Base-by-base conservation (phyloP, 2,113 vertebrate genomes). In the Poeciliopsis turrubarensis region DNA sequence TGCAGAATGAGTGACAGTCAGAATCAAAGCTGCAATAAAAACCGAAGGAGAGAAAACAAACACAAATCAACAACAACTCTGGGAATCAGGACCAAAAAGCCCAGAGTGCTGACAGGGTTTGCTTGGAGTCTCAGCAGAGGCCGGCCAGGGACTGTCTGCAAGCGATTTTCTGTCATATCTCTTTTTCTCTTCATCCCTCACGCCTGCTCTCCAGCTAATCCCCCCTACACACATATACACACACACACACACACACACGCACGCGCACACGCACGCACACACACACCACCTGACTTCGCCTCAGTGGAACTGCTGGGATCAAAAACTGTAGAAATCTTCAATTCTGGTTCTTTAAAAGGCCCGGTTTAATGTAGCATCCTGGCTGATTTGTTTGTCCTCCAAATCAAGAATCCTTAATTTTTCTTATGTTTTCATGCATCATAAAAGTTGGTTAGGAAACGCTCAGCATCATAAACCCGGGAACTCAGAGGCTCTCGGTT, bases 131-230 rank as follows among this genome's bases (percentile, higher is more conserved):
- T 90, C 80, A 22, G 75, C 79, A 89, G 80, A 83, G 79, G 80
- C 70, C 69, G 77, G 68, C 73, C 61, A 70, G 82, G 79, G 81
- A 80, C 82, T 75, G 87, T 82, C 81, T 54, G 70, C 71, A 62
- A 90, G 79, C 27, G 84, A 92, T 91, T 91, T 93, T 88, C 88
- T 91, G 90, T 92, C 90, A 91, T 90, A 65, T 90, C 79, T 87
- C 81, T 86, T 47, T 65, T 73, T 89, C 86, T 91, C 85, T 86
- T 92, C 92, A 90, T 92, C 89, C 83, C 87, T 92, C 89, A 90
- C 37, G 47, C 86, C 88, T 78, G 77, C 75, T 85, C 47, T 75
- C 54, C 78, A 6, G 63, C 79, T 41, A 60, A 75, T n/a, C 65
- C 71, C 39, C 70, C 25, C 22, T 34, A 34, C 34, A 37, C 34